Percentiles rank a stretch among this genome's conserved stretches.
Conservation (phyloP, 2,888 invertebrate species). For the Drosophila barbarae region DNA sequence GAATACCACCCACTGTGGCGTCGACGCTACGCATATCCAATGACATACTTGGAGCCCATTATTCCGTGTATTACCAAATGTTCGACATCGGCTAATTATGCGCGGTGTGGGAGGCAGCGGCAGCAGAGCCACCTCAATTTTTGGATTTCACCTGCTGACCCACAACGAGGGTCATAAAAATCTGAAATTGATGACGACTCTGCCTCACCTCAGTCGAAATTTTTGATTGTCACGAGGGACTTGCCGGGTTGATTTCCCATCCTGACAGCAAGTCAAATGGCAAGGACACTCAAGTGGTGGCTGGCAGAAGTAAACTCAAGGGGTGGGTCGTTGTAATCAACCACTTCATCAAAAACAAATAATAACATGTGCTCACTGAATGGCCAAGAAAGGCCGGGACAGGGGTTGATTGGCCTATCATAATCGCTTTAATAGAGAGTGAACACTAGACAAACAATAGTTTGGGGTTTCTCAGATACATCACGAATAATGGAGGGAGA, state of each 20-base stretch:
- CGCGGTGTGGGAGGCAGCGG: slow-evolving; percentile 37
- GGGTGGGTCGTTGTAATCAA: slow-evolving; percentile 45
- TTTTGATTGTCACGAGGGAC: slow-evolving; percentile 12
- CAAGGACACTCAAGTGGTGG: slow-evolving; percentile 11
- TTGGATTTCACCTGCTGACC: slow-evolving; percentile 64
- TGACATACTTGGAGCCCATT: slow-evolving; percentile 43
- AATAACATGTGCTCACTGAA: slow-evolving; percentile 57
- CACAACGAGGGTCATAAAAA: slow-evolving; percentile 38
- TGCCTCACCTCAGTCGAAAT: slow-evolving; percentile 24
- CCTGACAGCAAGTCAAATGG: slow-evolving; percentile 49
- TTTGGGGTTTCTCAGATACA: neutral
- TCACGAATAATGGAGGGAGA: neutral
- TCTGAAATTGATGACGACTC: slow-evolving; percentile 29
- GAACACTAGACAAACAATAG: slow-evolving; percentile 40
- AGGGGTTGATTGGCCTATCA: slow-evolving; percentile 56
- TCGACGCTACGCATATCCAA: slow-evolving; percentile 62
- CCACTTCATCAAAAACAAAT: slow-evolving; percentile 58
- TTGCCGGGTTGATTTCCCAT: slow-evolving; percentile 20
- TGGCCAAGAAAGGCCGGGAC: slow-evolving; percentile 28
- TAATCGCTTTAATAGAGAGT: slow-evolving; percentile 23
- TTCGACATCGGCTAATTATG: slow-evolving; percentile 54
- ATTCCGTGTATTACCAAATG: slow-evolving; percentile 52
- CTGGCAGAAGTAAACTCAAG: neutral
- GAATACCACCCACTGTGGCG: slow-evolving; percentile 71
- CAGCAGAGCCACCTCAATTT: slow-evolving; percentile 39